Conservation (phyloP, 2,888 invertebrate species). For the Baronia brevicornis region DNA sequence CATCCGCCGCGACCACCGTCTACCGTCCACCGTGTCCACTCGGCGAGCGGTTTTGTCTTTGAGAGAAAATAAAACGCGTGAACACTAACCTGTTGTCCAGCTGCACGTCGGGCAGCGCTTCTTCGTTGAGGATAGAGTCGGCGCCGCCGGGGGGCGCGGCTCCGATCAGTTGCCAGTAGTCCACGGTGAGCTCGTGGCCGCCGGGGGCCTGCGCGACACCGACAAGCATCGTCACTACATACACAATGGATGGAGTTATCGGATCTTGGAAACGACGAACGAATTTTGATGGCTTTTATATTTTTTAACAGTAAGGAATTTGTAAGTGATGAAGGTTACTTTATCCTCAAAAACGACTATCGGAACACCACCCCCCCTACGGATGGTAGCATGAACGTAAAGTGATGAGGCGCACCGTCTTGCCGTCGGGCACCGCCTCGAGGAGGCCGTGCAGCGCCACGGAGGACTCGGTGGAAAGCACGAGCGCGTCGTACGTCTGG, state of each 20-base stretch:
- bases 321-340: too few species aligned
- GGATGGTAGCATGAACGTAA: slow-evolving; percentile 9
- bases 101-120: slow-evolving; percentile 96
- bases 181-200: slow-evolving; percentile 89
- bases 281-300: too few species aligned
- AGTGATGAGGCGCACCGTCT: slow-evolving; percentile 77
- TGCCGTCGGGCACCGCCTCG: slow-evolving; percentile 91
- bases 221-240: too few species aligned
- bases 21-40: too few species aligned
- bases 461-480: slow-evolving; percentile 93
- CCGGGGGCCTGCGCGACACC: slow-evolving; percentile 79
- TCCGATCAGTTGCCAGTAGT: slow-evolving; percentile 96
- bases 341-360: too few species aligned
- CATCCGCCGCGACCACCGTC: too few species aligned
- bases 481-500: slow-evolving; percentile 92
- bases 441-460: slow-evolving; percentile 89
- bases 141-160: slow-evolving; percentile 97
- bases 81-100: slow-evolving; percentile 84
- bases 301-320: slow-evolving; percentile 1
- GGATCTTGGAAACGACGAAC: too few species aligned
- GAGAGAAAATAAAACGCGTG: not conserved
- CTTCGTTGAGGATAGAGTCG: slow-evolving; percentile 97
- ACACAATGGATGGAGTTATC: too few species aligned
- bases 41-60: too few species aligned
- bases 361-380: too few species aligned